Conservation (phyloP, 2,888 invertebrate species). For the Brenthis hecate region DNA sequence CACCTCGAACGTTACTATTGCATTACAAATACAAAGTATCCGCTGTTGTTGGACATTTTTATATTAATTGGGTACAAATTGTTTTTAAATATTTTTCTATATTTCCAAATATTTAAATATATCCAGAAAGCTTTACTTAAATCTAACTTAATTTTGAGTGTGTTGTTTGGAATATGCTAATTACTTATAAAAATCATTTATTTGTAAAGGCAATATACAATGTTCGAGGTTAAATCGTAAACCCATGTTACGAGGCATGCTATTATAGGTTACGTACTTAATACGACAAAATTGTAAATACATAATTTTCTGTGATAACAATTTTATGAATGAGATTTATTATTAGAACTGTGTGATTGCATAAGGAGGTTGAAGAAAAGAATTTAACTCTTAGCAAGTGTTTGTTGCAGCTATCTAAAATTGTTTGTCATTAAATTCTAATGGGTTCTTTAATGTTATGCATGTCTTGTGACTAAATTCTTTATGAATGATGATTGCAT, state of each 20-base stretch:
- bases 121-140: constrained; percentile 21
- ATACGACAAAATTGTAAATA: constrained; percentile 82
- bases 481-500: constrained; percentile 40
- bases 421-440: constrained; percentile 24
- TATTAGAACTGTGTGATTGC: constrained; percentile 81
- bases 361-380: constrained; percentile 68
- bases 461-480: constrained; percentile 42
- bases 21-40: constrained; percentile 15
- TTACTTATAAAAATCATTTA: constrained; percentile 15
- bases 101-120: constrained; percentile 1
- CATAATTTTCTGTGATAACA: constrained; percentile 84
- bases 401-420: constrained; percentile 35
- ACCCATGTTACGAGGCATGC: constrained; percentile 70
- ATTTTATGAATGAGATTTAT: constrained; percentile 75
- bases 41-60: background rate
- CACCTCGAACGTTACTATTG: constrained; percentile 44
- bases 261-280: constrained; percentile 69
- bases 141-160: constrained; percentile 14
- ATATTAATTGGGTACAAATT: constrained; percentile 2
- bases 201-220: constrained; percentile 34
- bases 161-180: constrained; percentile 5
- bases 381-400: constrained; percentile 39
- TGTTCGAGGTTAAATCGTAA: constrained; percentile 55
- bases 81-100: constrained; percentile 2
- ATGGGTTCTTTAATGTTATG: constrained; percentile 28